Base-by-base conservation (phyloP, 2,797 vertebrate genomes). In the Echiichthys vipera region DNA sequence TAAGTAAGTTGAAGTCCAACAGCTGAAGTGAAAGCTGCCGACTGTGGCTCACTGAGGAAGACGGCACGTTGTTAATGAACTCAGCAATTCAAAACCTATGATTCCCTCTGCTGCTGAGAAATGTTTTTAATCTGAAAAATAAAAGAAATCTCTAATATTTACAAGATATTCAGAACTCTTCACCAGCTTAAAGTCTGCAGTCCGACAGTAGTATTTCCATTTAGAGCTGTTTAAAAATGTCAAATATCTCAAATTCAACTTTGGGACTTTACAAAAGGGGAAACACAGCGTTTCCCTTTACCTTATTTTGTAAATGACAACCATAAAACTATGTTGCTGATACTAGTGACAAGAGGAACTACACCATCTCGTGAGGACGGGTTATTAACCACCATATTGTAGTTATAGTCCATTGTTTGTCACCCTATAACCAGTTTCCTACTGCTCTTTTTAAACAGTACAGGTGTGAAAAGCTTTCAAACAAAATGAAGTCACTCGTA, bases 21-120 rank as follows among this genome's bases (percentile, higher is more conserved):
- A 54, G 56, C 32, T 56, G 59, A 74, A 71, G 59, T 61, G 40
- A 80, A 75, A 80, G 53, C 34, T 66, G 55, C 27, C 7, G 22
- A 62, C 7, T 59, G 32, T 43, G 57, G 58, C 22, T 69, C 27
- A 54, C 27, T 4, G 39, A 59, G 32, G 42, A 56, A 24, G 24
- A 51, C 32, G 2, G 32, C 51, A 42, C 6, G n/a, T n/a, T n/a
- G n/a, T n/a, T n/a, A 5, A 18, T 40, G 29, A 63, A 46, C 9
- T 68, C 22, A 8, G 6, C 0, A 7, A 20, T 14, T 27, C 6
- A 7, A 57, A 50, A 43, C 8, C 37, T 17, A 18, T 15, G 18
- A 61, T 25, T 65, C 49, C 57, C 14, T 40, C 7, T 8, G 27
- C 30, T 37, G n/a, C 1, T 15, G 9, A 27, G 12, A 39, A 63